Base-by-base conservation (phyloP, 2,797 vertebrate genomes). In the Pelobates cultripes region DNA sequence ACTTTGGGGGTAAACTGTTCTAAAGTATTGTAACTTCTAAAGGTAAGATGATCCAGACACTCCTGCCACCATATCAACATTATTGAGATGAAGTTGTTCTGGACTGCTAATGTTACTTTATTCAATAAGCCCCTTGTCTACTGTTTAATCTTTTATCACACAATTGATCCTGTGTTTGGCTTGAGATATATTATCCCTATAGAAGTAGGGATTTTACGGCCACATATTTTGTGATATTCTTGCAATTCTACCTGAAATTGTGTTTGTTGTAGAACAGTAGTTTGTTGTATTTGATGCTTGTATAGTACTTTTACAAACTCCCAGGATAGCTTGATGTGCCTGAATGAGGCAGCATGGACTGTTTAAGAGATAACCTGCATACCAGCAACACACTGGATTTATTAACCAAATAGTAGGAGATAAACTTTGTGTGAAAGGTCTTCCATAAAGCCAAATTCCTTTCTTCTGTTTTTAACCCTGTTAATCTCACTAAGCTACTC, bases 371-470 rank as follows among this genome's bases (percentile, higher is more conserved):
- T 80, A 84, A 84, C 82, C 60, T 80, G 53, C 82, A 84, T 80
- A 79, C 77, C 82, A 84, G 47, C 43, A 71, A 51, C 82, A 84
- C 77, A 67, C 68, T 84, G 68, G 47, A 84, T 72, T 84, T 84
- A 80, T 80, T 84, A 84, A 79, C 77, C 72, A 84, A 84, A 84
- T 76, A 84, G 73, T 51, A 47, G 42, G 60, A 79, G 82, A 80
- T 80, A 79, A 78, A 78, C 73, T 73, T 80, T 61, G 73, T 80
- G 82, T 84, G 77, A 84, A 84, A 84, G 82, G 82, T 84, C 82
- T 76, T 84, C 82, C 82, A 84, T 84, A 84, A 84, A 84, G 75
- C 40, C 73, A 76, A 72, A 84, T 84, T 84, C 82, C 82, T 84
- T 80, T 84, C 82, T 84, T 84, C 82, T 84, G 82, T 84, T 79